Percentiles rank a stretch among this genome's conserved stretches.
Evolutionary conservation across 2,113 vertebrate species (phyloP).

Genomic region (Callithrix jacchus): DNA sequence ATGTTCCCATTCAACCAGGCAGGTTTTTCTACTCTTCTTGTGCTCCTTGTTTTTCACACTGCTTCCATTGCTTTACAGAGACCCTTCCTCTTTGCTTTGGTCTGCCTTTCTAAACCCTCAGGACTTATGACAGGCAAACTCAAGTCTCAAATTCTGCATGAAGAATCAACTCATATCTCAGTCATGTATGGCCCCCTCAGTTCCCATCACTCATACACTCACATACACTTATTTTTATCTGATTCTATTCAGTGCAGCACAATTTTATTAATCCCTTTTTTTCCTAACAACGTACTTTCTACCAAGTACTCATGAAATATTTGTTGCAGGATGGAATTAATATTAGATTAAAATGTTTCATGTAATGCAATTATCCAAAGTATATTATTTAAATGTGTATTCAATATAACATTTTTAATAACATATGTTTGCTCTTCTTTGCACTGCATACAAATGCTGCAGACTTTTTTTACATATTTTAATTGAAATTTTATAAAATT

Average conservation of each 20-base stretch:
- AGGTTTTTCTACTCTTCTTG: not conserved
- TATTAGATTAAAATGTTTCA: not conserved
- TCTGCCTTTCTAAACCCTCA: not conserved
- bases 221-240: not conserved
- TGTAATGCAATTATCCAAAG: not conserved
- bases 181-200: rapidly evolving
- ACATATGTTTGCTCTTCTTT: not conserved
- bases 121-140: not conserved
- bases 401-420: not conserved
- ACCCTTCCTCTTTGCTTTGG: not conserved
- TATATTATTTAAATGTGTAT: not conserved
- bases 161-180: not conserved
- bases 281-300: not conserved
- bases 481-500: not conserved
- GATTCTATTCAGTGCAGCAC: not conserved
- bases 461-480: not conserved
- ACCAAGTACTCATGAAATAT: not conserved
- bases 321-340: not conserved
- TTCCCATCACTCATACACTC: not conserved
- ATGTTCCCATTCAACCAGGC: not conserved
- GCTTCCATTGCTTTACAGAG: not conserved
- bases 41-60: not conserved
- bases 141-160: not conserved
- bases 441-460: not conserved
- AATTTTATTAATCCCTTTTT: not conserved